Conservation (phyloP, 1,140 invertebrate species). For the Ceratitis capitata region DNA sequence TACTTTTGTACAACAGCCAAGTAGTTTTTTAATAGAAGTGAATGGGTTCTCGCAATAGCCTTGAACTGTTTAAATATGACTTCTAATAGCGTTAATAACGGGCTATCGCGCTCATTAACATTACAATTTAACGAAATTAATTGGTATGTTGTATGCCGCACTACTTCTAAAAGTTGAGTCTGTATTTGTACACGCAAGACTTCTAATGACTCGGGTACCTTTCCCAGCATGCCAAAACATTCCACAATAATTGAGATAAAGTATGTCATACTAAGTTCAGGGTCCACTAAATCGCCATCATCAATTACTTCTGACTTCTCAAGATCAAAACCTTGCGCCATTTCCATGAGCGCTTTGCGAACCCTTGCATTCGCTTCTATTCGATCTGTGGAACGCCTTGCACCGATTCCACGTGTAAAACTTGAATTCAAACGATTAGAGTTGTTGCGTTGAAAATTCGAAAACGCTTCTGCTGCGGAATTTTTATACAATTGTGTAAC, state of each 20-base stretch:
- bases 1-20: conserved; percentile 70
- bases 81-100: conserved; percentile 70
- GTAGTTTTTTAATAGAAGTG: conserved; percentile 72
- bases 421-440: conserved; percentile 69
- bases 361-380: conserved; percentile 65
- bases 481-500: conserved; percentile 79
- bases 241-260: conserved; percentile 86
- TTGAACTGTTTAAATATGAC: conserved; percentile 81
- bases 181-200: conserved; percentile 84
- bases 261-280: conserved; percentile 75
- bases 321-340: conserved; percentile 61
- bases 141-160: conserved; percentile 79
- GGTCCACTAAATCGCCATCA: conserved; percentile 72
- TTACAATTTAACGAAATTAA: conserved; percentile 70
- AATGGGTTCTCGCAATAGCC: conserved; percentile 76
- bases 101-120: conserved; percentile 52
- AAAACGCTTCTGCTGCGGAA: conserved; percentile 69
- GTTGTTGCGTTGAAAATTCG: conserved; percentile 70
- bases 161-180: conserved; percentile 79
- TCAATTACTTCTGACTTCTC: conserved; percentile 69
- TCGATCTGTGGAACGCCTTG: conserved; percentile 67
- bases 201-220: conserved; percentile 86
- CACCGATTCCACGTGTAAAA: conserved; percentile 68
- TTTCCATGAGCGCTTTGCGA: conserved; percentile 65
- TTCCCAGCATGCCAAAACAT: conserved; percentile 84